Evolutionary conservation across 1,140 invertebrate genomes (phyloP).

Genomic region (Drosophila parvula): DNA sequence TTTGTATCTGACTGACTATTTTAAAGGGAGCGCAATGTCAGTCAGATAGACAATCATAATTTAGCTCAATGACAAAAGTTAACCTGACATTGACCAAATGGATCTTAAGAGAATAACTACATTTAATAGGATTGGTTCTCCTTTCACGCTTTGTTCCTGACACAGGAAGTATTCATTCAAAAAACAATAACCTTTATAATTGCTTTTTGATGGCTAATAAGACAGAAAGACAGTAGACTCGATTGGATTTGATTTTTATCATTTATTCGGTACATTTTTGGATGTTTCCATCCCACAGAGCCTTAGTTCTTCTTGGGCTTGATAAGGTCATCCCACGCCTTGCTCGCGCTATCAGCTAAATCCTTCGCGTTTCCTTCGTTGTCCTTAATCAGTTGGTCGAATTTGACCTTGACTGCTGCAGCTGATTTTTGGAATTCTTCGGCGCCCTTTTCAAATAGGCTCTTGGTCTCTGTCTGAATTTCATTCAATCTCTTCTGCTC

Average conservation of each 20-base stretch:
- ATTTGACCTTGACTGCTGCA: fast-evolving
- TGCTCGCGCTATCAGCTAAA: fast-evolving
- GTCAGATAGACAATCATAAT: too few species aligned
- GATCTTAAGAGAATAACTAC: too few species aligned
- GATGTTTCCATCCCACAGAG: background rate
- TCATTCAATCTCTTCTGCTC: background rate
- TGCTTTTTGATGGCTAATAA: too few species aligned
- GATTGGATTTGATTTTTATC: background rate
- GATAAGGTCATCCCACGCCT: fast-evolving
- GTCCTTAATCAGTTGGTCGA: background rate
- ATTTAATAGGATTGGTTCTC: too few species aligned
- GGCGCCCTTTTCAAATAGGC: background rate
- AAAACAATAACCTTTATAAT: too few species aligned
- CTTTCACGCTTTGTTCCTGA: too few species aligned
- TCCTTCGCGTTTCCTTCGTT: background rate
- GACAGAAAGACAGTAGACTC: background rate
- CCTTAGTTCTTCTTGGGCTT: constrained; percentile 1
- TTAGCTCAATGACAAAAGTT: too few species aligned
- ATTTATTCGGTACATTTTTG: constrained; percentile 6
- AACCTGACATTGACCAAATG: too few species aligned
- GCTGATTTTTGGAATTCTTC: fast-evolving
- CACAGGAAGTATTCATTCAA: too few species aligned
- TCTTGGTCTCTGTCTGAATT: fast-evolving
- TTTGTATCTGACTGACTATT: too few species aligned
- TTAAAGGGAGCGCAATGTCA: too few species aligned